phyloP scores from a whole-genome alignment of 2,113 vertebrate genomes.

The Rafetus swinhoei region DNA sequence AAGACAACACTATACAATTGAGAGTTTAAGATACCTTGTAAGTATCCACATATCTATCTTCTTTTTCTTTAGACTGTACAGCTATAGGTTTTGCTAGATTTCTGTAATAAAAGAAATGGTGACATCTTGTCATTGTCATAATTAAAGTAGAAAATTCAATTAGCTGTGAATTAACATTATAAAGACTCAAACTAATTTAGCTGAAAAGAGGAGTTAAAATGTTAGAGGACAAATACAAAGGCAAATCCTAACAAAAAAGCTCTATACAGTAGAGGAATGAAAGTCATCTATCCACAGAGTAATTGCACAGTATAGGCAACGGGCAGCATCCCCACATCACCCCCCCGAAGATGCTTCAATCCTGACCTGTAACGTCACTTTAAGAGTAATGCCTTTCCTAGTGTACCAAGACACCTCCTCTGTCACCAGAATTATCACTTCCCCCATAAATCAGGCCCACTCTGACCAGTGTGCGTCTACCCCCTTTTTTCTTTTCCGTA shows the following conservation, averaged over 20 bases:
- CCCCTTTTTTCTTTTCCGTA: no score
- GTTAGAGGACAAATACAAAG: neutral
- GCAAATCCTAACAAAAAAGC: neutral
- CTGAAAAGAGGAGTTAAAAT: neutral
- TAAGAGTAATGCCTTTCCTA: neutral
- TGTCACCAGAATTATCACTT: no score
- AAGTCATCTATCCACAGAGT: neutral
- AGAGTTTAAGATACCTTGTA: constrained; percentile 85
- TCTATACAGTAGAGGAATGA: neutral
- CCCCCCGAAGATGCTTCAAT: neutral
- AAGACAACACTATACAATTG: neutral
- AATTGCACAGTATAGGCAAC: neutral
- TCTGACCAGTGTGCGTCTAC: no score
- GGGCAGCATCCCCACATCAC: neutral
- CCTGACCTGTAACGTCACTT: neutral
- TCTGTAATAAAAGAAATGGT: constrained; percentile 75
- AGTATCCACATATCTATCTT: constrained; percentile 97
- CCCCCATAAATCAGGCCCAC: no score
- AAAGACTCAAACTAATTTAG: neutral
- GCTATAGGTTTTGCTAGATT: constrained; percentile 96
- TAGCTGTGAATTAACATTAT: neutral
- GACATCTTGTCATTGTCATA: constrained; percentile 13
- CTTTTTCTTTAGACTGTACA: constrained; percentile 98
- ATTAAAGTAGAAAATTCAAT: neutral
- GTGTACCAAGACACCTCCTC: neutral